These are phyloP conservation scores for Lydus trimaculatus DNA, from an alignment of 2,888 invertebrate genomes.

Conservation along the genomic window DNA sequence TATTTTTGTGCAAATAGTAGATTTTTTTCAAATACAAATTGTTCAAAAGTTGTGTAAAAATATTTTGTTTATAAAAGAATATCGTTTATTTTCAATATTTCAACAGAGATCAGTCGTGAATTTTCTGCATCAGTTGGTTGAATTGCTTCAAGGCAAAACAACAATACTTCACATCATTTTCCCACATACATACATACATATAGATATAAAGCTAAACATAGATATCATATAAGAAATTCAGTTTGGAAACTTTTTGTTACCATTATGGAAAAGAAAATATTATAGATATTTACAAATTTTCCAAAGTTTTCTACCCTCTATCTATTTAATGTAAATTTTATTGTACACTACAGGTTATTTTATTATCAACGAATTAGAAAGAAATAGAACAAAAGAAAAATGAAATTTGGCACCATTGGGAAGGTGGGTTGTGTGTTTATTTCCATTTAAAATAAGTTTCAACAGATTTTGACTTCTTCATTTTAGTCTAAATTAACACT, in stretches of 20 bases:
- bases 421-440: too few relatives aligned
- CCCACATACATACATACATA: constrained; percentile 13
- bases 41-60: not conserved
- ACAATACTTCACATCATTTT: constrained; percentile 18
- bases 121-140: constrained; percentile 13
- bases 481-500: not conserved
- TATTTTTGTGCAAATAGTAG: too few relatives aligned
- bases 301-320: constrained; percentile 15
- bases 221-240: constrained; percentile 20
- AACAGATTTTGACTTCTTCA: too few relatives aligned
- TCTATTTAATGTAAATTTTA: constrained; percentile 20
- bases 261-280: constrained; percentile 18
- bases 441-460: too few relatives aligned
- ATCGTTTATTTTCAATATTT: not conserved
- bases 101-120: not conserved
- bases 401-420: too few relatives aligned
- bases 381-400: not conserved
- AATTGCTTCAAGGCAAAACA: constrained; percentile 16
- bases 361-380: not conserved
- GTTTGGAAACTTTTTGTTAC: constrained; percentile 17
- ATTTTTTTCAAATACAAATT: too few relatives aligned
- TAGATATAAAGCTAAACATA: not conserved
- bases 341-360: not conserved
- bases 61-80: not conserved
- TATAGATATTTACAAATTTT: constrained; percentile 16